phyloP scores from a whole-genome alignment of 2,888 invertebrate species.

The Acleris sparsana region DNA sequence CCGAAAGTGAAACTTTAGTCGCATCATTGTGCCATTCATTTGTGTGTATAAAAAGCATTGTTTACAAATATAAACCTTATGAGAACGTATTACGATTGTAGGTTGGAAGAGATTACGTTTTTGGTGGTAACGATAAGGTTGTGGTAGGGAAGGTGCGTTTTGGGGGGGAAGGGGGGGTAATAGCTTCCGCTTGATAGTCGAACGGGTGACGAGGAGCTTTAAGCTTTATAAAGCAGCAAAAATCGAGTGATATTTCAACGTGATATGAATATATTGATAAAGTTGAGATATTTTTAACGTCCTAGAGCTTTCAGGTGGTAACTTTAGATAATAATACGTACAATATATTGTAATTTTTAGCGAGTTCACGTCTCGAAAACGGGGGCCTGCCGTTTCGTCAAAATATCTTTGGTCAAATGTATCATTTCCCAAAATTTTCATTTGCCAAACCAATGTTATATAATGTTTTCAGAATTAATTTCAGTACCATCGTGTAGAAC shows the following conservation, averaged over 20 bases:
- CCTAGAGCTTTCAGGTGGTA: constrained; percentile 13
- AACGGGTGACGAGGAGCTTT: constrained; percentile 46
- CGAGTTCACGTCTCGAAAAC: neutral
- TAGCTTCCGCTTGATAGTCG: constrained; percentile 64
- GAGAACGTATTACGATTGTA: constrained; percentile 6
- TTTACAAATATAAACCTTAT: constrained; percentile 18
- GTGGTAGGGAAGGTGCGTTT: constrained; percentile 33
- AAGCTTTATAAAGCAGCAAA: constrained; percentile 25
- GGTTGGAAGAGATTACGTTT: constrained; percentile 15
- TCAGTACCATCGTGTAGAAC: too few relatives aligned
- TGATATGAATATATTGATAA: constrained; percentile 32
- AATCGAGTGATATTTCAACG: constrained; percentile 37
- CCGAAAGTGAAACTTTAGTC: constrained; percentile 57
- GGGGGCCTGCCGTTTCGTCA: too few relatives aligned
- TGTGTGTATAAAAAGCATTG: constrained; percentile 43
- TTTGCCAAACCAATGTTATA: too few relatives aligned
- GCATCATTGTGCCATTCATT: constrained; percentile 52
- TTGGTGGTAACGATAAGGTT: constrained; percentile 16
- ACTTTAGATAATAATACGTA: constrained; percentile 3
- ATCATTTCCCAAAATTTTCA: too few relatives aligned
- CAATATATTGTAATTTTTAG: constrained; percentile 7
- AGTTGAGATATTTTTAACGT: constrained; percentile 21
- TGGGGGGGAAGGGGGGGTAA: constrained; percentile 50
- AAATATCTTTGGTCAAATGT: too few relatives aligned
- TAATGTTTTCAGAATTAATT: too few relatives aligned